Evolutionary conservation across 2,888 invertebrate genomes (phyloP), one percentile per base, ranked within the genome.

Genomic region (Volucella inanis): DNA sequence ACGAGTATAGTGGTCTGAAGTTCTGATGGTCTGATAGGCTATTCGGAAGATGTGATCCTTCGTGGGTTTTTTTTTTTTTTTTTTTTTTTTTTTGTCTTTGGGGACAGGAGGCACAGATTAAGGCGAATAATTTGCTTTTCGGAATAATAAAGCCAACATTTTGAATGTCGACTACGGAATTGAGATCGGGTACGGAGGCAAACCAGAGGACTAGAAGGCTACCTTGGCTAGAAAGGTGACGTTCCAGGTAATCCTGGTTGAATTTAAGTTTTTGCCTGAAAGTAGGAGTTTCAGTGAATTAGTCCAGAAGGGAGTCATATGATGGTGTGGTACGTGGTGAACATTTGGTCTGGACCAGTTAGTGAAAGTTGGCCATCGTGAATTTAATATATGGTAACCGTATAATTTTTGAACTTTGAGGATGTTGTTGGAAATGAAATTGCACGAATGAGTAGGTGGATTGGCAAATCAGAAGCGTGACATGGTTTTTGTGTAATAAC

Each of bases 121-220:
- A 85, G 76, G 57, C 15, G 80, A 80, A 85, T 85, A 71, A 85
- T 76, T 85, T 72, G 67, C 71, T 67, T 65, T 71, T 65, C 43
- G 57, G 47, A 62, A 50, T 79, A 70, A 79, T 79, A 59, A 75
- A 79, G 74, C 70, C 68, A 38, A 39, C 79, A 74, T 68, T 74
- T 50, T 38, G 67, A 49, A 41, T 43, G 31, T 45, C 39, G n/a
- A 64, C 15, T 31, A 0, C 6, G 31, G 31, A 31, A 31, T 31
- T 31, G 31, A 6, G 31, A 31, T 31, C 6, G 31, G 31, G 31
- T 31, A 31, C 4, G 31, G 6, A 31, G 31, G 31, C 31, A 31
- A 31, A 6, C 0, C 31, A 31, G 31, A 31, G 31, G 31, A 31
- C 31, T 31, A 31, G 31, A 31, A 31, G 31, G 31, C 31, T 31